Evolutionary conservation across 2,113 vertebrate genomes (phyloP).

Genomic region (Prionailurus viverrinus): DNA sequence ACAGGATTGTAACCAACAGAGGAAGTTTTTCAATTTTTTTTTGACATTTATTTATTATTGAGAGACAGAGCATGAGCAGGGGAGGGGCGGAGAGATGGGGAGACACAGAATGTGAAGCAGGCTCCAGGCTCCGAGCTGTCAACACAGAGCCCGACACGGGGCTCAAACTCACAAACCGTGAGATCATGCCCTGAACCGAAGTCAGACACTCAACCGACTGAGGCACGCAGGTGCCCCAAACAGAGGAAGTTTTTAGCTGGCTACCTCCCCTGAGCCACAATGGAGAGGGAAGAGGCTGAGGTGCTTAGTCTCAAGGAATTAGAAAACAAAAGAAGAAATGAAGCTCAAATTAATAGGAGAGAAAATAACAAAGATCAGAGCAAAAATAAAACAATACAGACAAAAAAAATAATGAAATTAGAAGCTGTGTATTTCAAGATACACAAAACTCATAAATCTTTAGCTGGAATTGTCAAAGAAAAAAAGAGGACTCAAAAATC

Average conservation of each 20-base stretch:
- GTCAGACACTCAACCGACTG: no score
- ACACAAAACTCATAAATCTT: neutral
- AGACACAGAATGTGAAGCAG: no score
- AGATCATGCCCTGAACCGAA: no score
- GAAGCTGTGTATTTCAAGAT: neutral
- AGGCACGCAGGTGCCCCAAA: neutral
- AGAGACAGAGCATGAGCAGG: no score
- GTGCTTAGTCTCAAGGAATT: neutral
- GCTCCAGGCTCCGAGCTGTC: no score
- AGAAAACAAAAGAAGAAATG: neutral
- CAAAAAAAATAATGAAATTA: neutral
- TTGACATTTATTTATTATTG: no score
- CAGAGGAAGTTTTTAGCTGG: neutral
- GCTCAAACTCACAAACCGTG: no score
- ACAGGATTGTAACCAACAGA: neutral
- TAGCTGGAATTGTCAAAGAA: neutral
- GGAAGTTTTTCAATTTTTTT: neutral
- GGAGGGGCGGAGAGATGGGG: no score
- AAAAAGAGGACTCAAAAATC: neutral
- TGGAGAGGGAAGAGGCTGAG: neutral
- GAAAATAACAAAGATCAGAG: neutral
- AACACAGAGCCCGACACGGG: no score
- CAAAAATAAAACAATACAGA: neutral
- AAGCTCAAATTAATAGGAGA: neutral
- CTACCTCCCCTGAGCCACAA: neutral